Base-by-base conservation (phyloP, 2,797 vertebrate species). In the Cephalopachus bancanus region DNA sequence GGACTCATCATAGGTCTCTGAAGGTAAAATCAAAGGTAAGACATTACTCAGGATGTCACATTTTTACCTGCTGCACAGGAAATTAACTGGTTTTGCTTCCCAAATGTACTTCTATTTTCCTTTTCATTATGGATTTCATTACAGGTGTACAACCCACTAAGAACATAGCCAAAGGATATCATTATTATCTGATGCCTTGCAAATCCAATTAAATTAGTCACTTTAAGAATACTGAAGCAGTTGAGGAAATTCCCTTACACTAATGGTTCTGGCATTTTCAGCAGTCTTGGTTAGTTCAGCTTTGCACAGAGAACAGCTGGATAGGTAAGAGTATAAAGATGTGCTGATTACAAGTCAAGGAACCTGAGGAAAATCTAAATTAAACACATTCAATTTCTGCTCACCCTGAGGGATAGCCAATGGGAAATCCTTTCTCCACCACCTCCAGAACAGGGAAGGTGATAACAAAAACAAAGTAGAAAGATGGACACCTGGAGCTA, bases 311-410 rank as follows among this genome's bases (percentile, higher is more conserved):
- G 60, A 94, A 88, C 87, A 93, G 93, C 89, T 96, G 69, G 93
- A 96, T 81, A 97, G 30, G n/a, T 89, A 96, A 97, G 11, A 9
- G 30, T 75, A 94, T 65, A 79, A 95, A 97, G 94, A 94, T 75
- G 16, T 87, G 65, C 78, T 80, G 94, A 97, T 89, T 96, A 51
- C 91, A 88, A 92, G 92, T 76, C 85, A 87, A 92, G 60, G 28
- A 97, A 86, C 78, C 80, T 64, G 78, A 92, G 95, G 72, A 85
- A 96, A 97, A 95, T 81, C 30, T 83, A 93, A 84, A 97, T 97
- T 76, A 97, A 96, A 94, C 20, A 83, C 51, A 85, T 79, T 59
- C 69, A 49, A 76, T 79, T 96, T 95, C 49, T 93, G 53, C n/a
- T 96, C 64, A 78, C 49, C 59, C 37, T 6, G 16, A 94, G 64